Evolutionary conservation across 2,888 invertebrate species (phyloP).

Genomic region (Exephanes ischioxanthus): DNA sequence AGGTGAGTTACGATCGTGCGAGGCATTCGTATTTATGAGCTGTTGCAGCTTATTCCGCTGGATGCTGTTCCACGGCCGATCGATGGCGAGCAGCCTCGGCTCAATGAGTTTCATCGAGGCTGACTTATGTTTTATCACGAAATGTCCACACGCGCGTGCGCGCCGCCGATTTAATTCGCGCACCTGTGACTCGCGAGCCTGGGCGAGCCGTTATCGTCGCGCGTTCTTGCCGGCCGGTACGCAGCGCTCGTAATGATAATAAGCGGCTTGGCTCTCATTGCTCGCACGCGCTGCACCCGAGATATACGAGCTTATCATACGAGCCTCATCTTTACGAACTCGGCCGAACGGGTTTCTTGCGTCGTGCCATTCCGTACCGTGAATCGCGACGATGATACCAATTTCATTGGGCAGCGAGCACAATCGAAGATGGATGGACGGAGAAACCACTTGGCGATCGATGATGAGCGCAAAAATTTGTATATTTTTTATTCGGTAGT

Average conservation of each 20-base stretch:
- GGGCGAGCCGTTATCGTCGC: conserved; percentile 43
- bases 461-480: conserved; percentile 32
- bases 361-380: background rate
- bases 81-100: background rate
- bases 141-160: conserved; percentile 62
- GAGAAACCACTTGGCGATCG: background rate
- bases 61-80: conserved; percentile 1
- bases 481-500: conserved; percentile 10
- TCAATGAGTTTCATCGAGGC: conserved; percentile 16
- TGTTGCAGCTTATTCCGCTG: conserved; percentile 20
- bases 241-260: conserved; percentile 45
- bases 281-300: conserved; percentile 26
- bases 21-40: conserved; percentile 67
- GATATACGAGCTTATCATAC: conserved; percentile 4
- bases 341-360: conserved; percentile 7
- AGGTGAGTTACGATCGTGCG: conserved; percentile 69
- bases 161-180: conserved; percentile 37
- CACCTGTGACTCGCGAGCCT: conserved; percentile 45
- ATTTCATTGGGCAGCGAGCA: background rate
- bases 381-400: background rate
- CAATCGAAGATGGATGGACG: background rate
- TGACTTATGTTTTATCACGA: conserved; percentile 53
- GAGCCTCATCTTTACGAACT: background rate
- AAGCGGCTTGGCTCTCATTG: conserved; percentile 29
- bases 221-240: conserved; percentile 40